phyloP scores from a whole-genome alignment of 2,888 invertebrate genomes.

The Thymelicus acteon region DNA sequence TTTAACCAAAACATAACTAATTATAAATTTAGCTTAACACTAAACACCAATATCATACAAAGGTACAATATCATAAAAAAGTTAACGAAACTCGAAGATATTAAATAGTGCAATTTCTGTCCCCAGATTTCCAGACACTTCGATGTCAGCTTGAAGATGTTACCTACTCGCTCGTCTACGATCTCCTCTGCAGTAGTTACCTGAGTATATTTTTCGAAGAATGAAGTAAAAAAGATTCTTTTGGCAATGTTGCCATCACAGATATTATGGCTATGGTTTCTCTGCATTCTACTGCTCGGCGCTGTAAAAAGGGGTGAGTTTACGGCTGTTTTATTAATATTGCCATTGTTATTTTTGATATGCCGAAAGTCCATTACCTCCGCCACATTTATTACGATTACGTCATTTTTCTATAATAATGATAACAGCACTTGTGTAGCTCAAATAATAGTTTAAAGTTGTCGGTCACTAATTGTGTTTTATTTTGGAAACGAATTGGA shows the following conservation, averaged over 20 bases:
- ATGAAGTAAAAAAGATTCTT: conserved; percentile 29
- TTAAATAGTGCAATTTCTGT: background rate
- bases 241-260: conserved; percentile 37
- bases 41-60: too few relatives aligned
- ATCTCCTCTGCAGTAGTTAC: conserved; percentile 6
- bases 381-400: conserved; percentile 1
- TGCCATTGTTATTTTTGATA: conserved; percentile 19
- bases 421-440: background rate
- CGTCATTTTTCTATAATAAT: background rate
- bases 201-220: conserved; percentile 18
- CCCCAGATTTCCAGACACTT: conserved; percentile 9
- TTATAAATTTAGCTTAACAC: too few relatives aligned
- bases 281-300: conserved; percentile 23
- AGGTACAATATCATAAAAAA: too few relatives aligned
- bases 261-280: conserved; percentile 31
- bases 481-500: too few relatives aligned
- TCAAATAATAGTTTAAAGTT: background rate
- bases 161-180: conserved; percentile 1
- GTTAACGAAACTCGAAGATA: too few relatives aligned
- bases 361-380: background rate
- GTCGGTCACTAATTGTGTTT: too few relatives aligned
- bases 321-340: conserved; percentile 16
- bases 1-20: too few relatives aligned
- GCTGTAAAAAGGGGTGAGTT: conserved; percentile 35
- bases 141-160: conserved; percentile 23